These are phyloP conservation scores for Dysmachus trigonus DNA, from an alignment of 2,888 invertebrate species.

Conservation along the genomic window DNA sequence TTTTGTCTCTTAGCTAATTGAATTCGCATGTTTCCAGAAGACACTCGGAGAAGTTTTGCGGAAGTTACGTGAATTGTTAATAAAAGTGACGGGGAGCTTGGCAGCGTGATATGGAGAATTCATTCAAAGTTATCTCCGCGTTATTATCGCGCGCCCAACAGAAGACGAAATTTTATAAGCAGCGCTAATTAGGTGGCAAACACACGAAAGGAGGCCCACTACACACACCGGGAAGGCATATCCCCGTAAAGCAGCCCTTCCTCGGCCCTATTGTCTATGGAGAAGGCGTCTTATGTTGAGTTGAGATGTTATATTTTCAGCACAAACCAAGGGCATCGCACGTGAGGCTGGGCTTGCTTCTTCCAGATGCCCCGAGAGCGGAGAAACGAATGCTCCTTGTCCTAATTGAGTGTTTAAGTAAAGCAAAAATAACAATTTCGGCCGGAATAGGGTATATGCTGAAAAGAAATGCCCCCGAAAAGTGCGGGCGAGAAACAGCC, in stretches of 20 bases:
- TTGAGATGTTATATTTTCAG: background rate
- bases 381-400: background rate
- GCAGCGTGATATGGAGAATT: conserved; percentile 21
- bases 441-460: background rate
- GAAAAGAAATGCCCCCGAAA: conserved; percentile 6
- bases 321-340: background rate
- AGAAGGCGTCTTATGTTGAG: background rate
- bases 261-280: background rate
- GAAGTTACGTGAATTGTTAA: conserved; percentile 40
- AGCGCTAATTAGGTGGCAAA: background rate
- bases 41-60: conserved; percentile 22
- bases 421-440: conserved; percentile 33
- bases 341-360: background rate
- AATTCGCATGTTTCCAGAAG: conserved; percentile 40
- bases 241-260: background rate
- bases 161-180: conserved; percentile 19
- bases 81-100: conserved; percentile 19
- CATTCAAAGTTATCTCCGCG: conserved; percentile 32
- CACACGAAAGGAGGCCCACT: background rate
- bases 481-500: conserved; percentile 45
- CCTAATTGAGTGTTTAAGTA: conserved; percentile 42
- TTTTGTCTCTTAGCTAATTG: conserved; percentile 40
- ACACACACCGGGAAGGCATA: background rate
- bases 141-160: too few relatives aligned
- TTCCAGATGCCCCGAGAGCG: background rate